Evolutionary conservation across 2,113 vertebrate species (phyloP).

Genomic region (Epinephelus cyanopodus): DNA sequence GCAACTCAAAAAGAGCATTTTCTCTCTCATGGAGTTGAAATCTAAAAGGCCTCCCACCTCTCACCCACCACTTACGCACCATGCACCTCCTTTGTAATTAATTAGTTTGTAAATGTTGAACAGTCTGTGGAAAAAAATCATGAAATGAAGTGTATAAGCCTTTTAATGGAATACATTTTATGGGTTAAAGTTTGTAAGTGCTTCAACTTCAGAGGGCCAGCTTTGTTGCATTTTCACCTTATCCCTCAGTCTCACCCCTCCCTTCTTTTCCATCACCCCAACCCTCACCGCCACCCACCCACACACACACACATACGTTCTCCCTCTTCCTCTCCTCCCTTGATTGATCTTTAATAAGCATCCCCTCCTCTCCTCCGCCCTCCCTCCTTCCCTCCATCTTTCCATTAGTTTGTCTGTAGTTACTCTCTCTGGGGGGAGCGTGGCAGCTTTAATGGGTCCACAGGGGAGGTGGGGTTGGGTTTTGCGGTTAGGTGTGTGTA

Average conservation of each 20-base stretch:
- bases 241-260: slow-evolving; percentile 51
- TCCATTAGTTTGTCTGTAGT: slow-evolving; percentile 72
- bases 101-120: slow-evolving; percentile 16
- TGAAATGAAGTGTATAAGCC: not conserved
- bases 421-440: slow-evolving; percentile 61
- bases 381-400: slow-evolving; percentile 54
- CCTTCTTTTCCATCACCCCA: slow-evolving; percentile 53
- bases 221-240: slow-evolving; percentile 63
- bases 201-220: slow-evolving; percentile 33
- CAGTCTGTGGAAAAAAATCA: slow-evolving; percentile 16
- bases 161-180: slow-evolving; percentile 49
- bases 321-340: slow-evolving; percentile 57
- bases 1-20: not conserved
- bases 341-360: slow-evolving; percentile 82
- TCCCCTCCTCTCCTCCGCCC: slow-evolving; percentile 52
- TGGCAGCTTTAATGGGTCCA: slow-evolving; percentile 81
- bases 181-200: slow-evolving; percentile 50
- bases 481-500: slow-evolving; percentile 54
- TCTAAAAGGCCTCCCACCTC: not conserved
- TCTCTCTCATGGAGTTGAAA: slow-evolving; percentile 10
- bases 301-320: slow-evolving; percentile 24
- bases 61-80: not conserved
- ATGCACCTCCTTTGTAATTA: slow-evolving; percentile 29
- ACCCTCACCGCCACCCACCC: slow-evolving; percentile 14
- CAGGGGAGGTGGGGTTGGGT: slow-evolving; percentile 74